Percentiles rank a stretch among this genome's conserved stretches.
These are phyloP conservation scores for Limanda limanda DNA, from an alignment of 2,113 vertebrate genomes.

Conservation along the genomic window DNA sequence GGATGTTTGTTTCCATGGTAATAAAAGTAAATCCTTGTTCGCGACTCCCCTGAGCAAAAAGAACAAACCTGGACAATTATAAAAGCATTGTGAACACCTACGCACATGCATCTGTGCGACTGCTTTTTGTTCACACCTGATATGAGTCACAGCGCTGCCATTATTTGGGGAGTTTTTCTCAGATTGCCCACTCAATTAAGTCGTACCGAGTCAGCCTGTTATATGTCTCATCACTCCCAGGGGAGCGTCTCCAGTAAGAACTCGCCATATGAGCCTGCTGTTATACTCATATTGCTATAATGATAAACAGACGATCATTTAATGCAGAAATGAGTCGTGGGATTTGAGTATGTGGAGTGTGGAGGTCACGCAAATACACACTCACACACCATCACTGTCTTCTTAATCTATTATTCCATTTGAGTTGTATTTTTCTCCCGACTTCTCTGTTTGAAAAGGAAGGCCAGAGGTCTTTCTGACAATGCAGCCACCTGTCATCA, in stretches of 20 bases:
- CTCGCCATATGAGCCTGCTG: not conserved
- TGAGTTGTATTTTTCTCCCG: no score
- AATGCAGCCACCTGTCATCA: constrained; percentile 11
- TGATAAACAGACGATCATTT: constrained; percentile 21
- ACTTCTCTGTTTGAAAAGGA: not conserved
- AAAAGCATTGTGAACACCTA: constrained; percentile 6
- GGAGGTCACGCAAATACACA: not conserved
- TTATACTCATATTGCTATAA: constrained; percentile 10
- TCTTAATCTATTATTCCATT: constrained; percentile 7
- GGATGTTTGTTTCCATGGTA: constrained; percentile 10
- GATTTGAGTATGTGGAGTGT: not conserved
- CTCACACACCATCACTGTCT: not conserved
- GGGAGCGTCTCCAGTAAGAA: constrained; percentile 21
- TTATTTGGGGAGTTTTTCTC: constrained; percentile 22
- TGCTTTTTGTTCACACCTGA: constrained; percentile 35
- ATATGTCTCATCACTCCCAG: constrained; percentile 19
- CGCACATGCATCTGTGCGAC: not conserved
- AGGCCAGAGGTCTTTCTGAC: constrained; percentile 36
- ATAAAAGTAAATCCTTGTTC: not conserved
- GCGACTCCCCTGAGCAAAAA: not conserved
- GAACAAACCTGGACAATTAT: not conserved
- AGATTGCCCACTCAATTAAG: constrained; percentile 45
- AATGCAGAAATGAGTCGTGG: constrained; percentile 24
- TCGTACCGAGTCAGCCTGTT: constrained; percentile 16
- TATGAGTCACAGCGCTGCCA: not conserved